Base-by-base conservation (phyloP, 2,888 invertebrate genomes). In the Argyra leucocephala region DNA sequence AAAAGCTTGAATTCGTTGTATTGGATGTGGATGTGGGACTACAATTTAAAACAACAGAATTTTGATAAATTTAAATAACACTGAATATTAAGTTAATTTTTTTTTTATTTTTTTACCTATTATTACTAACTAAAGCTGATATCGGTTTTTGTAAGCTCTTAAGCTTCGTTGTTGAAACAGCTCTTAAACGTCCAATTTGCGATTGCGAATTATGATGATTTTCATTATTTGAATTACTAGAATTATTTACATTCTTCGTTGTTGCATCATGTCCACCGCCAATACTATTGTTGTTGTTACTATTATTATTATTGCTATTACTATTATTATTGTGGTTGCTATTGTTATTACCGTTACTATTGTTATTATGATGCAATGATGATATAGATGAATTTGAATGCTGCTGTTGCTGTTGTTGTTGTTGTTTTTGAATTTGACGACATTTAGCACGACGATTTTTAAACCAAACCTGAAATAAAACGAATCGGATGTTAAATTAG, bases 401-500 rank as follows among this genome's bases (percentile, higher is more conserved):
- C 65, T 69, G 22, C 21, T 69, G 60, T 67, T 63, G 57, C 36
- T 57, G 59, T 61, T 21, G 31, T 61, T 65, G 58, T 65, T 63
- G 67, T 68, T 86, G 86, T 73, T 88, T 88, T 70, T 88, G 88
- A 2, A 86, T 82, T 75, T 93, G 93, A 48, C 96, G 84, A 76
- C 92, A 93, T 82, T 96, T 96, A 70, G 96, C 96, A 67, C 96
- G 85, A 64, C 96, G 85, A 79, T 96, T 96, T 77, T 96, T 96
- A 82, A 96, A 96, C 96, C 96, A 96, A 10, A 96, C 96, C 95
- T 96, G 21, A 61, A 21, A 26, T 48, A 15, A 2, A 37, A 26
- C n/a, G n/a, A n/a, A n/a, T n/a, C n/a, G n/a, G n/a, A n/a, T n/a
- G n/a, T n/a, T n/a, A n/a, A n/a, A n/a, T n/a, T n/a, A n/a, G n/a